A percentile compares a stretch with the other conserved stretches of the same genome.
Conservation (phyloP, 2,113 vertebrate species). For the Pangasianodon gigas region DNA sequence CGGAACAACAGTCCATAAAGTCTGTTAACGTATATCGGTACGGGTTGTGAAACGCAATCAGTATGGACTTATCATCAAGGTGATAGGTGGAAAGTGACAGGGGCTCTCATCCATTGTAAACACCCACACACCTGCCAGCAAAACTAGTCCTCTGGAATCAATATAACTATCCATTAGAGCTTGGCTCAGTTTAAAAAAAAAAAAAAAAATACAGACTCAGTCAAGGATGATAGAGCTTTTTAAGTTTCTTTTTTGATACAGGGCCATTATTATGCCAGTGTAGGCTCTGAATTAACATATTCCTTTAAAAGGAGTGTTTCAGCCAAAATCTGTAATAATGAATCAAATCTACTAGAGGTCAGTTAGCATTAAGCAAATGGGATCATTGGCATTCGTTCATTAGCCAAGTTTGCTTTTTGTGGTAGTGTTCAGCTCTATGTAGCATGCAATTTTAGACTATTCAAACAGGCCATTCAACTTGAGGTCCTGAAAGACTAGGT, state of each 20-base stretch:
- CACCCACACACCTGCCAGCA: slow-evolving; percentile 23
- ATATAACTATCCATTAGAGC: not conserved
- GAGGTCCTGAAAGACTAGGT: not conserved
- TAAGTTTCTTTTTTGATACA: not conserved
- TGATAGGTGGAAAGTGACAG: slow-evolving; percentile 35
- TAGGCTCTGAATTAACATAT: not conserved
- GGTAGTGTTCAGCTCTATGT: not conserved
- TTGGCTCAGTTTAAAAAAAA: not conserved
- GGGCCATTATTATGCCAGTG: not conserved
- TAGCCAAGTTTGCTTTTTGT: not conserved
- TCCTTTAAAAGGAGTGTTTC: not conserved
- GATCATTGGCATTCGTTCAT: not conserved
- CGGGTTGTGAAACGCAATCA: slow-evolving; percentile 44
- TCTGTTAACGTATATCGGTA: slow-evolving; percentile 7
- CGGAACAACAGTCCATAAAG: slow-evolving; percentile 12
- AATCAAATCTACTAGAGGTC: not conserved
- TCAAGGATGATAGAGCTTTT: not conserved
- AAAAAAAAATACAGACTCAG: not conserved
- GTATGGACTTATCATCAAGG: slow-evolving; percentile 16
- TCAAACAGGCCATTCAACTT: not conserved
- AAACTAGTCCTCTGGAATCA: not conserved
- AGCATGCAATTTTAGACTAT: not conserved
- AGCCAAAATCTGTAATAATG: not conserved
- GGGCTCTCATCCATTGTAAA: slow-evolving; percentile 30
- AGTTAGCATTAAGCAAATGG: not conserved